Percentiles rank a stretch among this genome's conserved stretches.
These are phyloP conservation scores for Distichodus sexfasciatus DNA, from an alignment of 2,797 vertebrate genomes.

Conservation along the genomic window DNA sequence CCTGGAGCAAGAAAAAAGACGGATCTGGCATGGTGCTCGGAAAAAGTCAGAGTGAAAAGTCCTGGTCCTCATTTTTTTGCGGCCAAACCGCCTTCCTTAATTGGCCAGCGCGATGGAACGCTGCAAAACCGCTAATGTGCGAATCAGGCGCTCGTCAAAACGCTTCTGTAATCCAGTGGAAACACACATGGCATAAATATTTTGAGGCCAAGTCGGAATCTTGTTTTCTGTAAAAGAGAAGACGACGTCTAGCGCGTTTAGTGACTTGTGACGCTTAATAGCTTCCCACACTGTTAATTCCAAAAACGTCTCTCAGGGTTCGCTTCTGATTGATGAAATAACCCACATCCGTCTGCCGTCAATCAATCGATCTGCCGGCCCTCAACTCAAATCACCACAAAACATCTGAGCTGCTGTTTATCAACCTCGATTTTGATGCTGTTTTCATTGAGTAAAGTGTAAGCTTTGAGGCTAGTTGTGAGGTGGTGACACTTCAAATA, in stretches of 20 bases:
- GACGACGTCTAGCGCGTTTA: too few relatives aligned
- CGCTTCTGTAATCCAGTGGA: not conserved
- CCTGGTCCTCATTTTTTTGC: not conserved
- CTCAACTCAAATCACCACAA: not conserved
- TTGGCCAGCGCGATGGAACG: not conserved
- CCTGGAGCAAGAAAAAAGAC: not conserved
- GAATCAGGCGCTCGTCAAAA: not conserved
- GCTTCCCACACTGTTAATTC: conserved; percentile 40
- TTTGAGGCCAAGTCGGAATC: not conserved
- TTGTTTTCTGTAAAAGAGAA: too few relatives aligned
- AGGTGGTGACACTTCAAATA: too few relatives aligned
- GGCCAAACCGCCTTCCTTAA: not conserved
- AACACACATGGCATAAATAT: not conserved
- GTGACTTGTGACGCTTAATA: too few relatives aligned
- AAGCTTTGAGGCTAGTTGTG: too few relatives aligned
- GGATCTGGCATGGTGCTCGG: not conserved
- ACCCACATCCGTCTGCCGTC: not conserved
- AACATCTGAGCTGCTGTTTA: not conserved
- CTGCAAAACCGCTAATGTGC: not conserved
- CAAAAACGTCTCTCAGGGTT: conserved; percentile 34
- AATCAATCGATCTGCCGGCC: not conserved
- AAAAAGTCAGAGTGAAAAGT: not conserved
- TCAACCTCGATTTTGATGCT: not conserved
- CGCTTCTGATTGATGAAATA: conserved; percentile 22
- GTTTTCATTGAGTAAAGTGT: too few relatives aligned